Evolutionary conservation across 2,888 invertebrate species (phyloP).

Genomic region (Ferdinandea cuprea): DNA sequence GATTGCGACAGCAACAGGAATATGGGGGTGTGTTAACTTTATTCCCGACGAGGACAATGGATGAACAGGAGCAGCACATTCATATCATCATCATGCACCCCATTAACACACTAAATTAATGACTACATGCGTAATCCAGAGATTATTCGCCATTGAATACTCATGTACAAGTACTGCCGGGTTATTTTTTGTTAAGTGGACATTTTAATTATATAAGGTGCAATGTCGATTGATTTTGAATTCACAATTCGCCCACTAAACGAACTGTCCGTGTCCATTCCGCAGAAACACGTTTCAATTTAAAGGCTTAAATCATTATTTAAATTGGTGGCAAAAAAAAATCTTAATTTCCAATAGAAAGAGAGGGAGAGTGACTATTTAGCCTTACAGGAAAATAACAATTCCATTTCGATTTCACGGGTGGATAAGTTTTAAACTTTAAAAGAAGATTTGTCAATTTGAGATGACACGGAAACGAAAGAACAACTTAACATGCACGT

Average conservation of each 20-base stretch:
- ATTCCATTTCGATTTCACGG: constrained; percentile 61
- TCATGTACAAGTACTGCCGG: constrained; percentile 9
- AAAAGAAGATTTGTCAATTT: constrained; percentile 61
- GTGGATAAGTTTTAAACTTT: constrained; percentile 59
- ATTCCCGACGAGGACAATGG: background rate
- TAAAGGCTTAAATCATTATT: constrained; percentile 9
- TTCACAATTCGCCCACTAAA: background rate
- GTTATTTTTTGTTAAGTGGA: constrained; percentile 43
- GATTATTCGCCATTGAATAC: constrained; percentile 42
- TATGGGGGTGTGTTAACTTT: constrained; percentile 1
- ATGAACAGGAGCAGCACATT: background rate
- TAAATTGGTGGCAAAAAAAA: constrained; percentile 5
- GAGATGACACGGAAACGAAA: constrained; percentile 31
- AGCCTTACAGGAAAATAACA: background rate
- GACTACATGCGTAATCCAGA: constrained; percentile 31
- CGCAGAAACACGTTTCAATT: background rate
- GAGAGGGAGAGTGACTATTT: too few species aligned
- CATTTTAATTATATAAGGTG: constrained; percentile 51
- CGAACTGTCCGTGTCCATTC: background rate
- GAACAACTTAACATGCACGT: constrained; percentile 40
- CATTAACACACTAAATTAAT: constrained; percentile 6
- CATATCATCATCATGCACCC: background rate
- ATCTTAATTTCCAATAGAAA: background rate
- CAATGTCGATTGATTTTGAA: background rate
- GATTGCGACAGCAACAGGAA: background rate